phyloP scores from a whole-genome alignment of 2,888 invertebrate genomes.

The Heliothis peltigera region DNA sequence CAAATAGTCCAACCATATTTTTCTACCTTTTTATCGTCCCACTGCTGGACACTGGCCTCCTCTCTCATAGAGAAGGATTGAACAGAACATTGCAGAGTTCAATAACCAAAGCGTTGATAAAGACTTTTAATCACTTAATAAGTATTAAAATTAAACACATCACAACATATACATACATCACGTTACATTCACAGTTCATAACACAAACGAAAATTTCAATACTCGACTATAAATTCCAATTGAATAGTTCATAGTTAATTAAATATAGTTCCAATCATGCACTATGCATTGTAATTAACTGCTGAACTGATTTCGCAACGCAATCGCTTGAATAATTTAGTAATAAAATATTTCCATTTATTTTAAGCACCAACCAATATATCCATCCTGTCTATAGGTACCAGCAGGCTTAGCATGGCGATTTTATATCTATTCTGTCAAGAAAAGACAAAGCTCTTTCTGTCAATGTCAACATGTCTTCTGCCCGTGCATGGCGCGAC shows the following conservation, averaged over 20 bases:
- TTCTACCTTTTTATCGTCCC: no score
- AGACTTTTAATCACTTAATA: background rate
- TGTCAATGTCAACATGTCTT: no score
- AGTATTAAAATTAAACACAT: background rate
- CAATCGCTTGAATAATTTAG: slow-evolving; percentile 9
- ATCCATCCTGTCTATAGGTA: slow-evolving; percentile 1
- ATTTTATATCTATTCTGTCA: no score
- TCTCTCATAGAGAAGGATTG: no score
- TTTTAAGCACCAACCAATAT: slow-evolving; percentile 3
- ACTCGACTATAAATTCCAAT: slow-evolving; percentile 19
- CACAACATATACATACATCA: background rate
- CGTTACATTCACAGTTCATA: background rate
- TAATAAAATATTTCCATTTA: slow-evolving; percentile 19
- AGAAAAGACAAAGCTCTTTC: no score
- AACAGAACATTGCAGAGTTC: no score
- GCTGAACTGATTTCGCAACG: slow-evolving; percentile 19
- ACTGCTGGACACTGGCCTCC: no score
- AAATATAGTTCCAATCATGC: slow-evolving; percentile 30
- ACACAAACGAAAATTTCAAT: slow-evolving; percentile 9
- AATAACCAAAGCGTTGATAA: no score
- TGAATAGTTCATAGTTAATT: slow-evolving; percentile 32
- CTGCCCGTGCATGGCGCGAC: no score
- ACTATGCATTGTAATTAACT: slow-evolving; percentile 34
- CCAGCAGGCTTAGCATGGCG: no score
- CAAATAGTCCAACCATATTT: no score